phyloP scores from a whole-genome alignment of 1,140 invertebrate genomes.

The Musca vetustissima region DNA sequence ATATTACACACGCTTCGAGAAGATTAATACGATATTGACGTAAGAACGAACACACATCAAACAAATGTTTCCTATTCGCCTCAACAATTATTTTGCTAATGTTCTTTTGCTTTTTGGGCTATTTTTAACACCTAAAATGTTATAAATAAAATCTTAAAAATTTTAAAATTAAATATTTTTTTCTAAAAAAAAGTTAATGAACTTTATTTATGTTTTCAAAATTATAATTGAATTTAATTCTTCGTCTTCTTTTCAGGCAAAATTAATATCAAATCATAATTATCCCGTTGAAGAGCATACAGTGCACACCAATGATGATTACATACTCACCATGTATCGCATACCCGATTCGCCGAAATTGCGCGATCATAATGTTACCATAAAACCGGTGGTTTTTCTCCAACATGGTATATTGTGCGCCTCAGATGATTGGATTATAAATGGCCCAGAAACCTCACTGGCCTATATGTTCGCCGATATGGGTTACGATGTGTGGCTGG shows the following conservation, averaged over 20 bases:
- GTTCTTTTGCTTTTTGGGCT: too few species aligned
- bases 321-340: constrained; percentile 59
- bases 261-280: constrained; percentile 59
- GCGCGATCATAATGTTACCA: constrained; percentile 25
- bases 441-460: constrained; percentile 63
- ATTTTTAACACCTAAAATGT: too few species aligned
- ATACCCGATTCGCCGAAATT: constrained; percentile 55
- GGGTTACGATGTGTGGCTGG: constrained; percentile 70
- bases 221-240: neutral
- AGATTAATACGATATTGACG: too few species aligned
- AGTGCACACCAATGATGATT: constrained; percentile 59
- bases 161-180: neutral
- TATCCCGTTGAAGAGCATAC: constrained; percentile 63
- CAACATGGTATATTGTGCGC: constrained; percentile 78
- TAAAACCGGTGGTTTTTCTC: constrained; percentile 61
- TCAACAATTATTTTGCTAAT: too few species aligned
- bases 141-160: too few species aligned
- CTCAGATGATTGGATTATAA: constrained; percentile 74
- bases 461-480: constrained; percentile 66
- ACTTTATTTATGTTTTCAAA: too few species aligned
- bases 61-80: too few species aligned
- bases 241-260: constrained; percentile 39
- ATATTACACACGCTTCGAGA: too few species aligned
- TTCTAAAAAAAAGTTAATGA: neutral
- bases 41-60: too few species aligned